phyloP scores from a whole-genome alignment of 2,113 vertebrate genomes.

The Lagopus muta region DNA sequence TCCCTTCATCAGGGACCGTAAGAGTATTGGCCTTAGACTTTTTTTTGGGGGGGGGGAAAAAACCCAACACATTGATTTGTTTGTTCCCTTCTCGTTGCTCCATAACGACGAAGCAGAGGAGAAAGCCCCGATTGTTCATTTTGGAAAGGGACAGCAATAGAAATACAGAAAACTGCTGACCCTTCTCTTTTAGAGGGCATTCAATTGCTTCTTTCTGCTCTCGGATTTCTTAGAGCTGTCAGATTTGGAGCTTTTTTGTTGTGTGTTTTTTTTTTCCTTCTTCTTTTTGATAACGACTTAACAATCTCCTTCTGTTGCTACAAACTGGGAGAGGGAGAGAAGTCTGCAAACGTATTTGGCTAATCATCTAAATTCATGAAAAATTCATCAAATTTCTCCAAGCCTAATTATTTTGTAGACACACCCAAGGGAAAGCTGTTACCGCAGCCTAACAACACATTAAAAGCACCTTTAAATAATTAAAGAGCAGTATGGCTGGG shows the following conservation, averaged over 20 bases:
- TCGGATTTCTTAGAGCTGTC: not conserved
- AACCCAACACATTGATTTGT: not conserved
- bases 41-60: not conserved
- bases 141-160: not conserved
- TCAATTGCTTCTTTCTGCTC: slow-evolving; percentile 20
- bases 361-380: slow-evolving; percentile 46
- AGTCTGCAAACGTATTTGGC: not conserved
- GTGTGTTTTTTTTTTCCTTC: too few relatives aligned
- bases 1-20: not conserved
- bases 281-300: not conserved
- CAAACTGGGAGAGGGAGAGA: rapidly evolving
- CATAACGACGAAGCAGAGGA: not conserved
- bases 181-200: not conserved
- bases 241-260: not conserved
- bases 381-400: slow-evolving; percentile 54
- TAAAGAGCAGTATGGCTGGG: slow-evolving; percentile 22
- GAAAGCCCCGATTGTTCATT: slow-evolving; percentile 7
- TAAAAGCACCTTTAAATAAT: slow-evolving; percentile 65
- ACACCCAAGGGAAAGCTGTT: slow-evolving; percentile 48
- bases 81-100: not conserved
- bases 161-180: slow-evolving; percentile 3
- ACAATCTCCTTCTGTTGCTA: not conserved
- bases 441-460: slow-evolving; percentile 20
- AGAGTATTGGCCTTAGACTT: not conserved
- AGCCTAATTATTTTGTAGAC: slow-evolving; percentile 49